These are phyloP conservation scores for Cacoxenus indagator DNA, from an alignment of 2,888 invertebrate genomes.

Conservation along the genomic window DNA sequence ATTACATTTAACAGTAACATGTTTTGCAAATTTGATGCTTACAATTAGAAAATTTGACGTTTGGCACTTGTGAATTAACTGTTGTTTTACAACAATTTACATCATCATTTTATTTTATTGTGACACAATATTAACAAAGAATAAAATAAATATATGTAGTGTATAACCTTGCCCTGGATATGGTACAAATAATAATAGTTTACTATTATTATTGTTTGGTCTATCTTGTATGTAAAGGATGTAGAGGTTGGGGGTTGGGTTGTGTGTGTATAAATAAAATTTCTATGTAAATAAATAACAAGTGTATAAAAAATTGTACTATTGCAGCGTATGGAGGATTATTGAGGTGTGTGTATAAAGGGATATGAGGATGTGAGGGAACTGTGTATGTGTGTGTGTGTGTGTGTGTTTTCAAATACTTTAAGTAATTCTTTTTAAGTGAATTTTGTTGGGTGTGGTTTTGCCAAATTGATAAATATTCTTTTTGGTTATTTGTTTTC, in stretches of 20 bases:
- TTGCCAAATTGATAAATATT: too few relatives aligned
- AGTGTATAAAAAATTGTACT: constrained; percentile 68
- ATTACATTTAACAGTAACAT: constrained; percentile 35
- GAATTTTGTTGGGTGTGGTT: constrained; percentile 43
- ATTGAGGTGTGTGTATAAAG: constrained; percentile 34
- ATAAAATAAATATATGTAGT: constrained; percentile 47
- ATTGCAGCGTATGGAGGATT: constrained; percentile 71
- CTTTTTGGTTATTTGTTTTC: constrained; percentile 36
- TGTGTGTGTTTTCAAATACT: constrained; percentile 59
- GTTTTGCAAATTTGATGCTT: background rate
- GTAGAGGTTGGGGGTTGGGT: constrained; percentile 50
- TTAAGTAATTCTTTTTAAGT: constrained; percentile 57
- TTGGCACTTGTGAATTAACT: constrained; percentile 57
- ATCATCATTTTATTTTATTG: background rate
- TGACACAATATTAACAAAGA: constrained; percentile 12
- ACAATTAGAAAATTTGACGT: background rate
- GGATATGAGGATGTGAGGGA: constrained; percentile 17
- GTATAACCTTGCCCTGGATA: background rate
- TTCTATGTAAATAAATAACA: constrained; percentile 63
- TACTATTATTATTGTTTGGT: background rate
- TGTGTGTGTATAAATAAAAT: constrained; percentile 67
- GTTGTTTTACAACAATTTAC: constrained; percentile 28
- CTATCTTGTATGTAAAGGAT: background rate
- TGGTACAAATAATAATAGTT: background rate
- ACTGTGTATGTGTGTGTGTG: constrained; percentile 35